phyloP scores from a whole-genome alignment of 1,140 invertebrate genomes.

The Drosophila kepulauana region DNA sequence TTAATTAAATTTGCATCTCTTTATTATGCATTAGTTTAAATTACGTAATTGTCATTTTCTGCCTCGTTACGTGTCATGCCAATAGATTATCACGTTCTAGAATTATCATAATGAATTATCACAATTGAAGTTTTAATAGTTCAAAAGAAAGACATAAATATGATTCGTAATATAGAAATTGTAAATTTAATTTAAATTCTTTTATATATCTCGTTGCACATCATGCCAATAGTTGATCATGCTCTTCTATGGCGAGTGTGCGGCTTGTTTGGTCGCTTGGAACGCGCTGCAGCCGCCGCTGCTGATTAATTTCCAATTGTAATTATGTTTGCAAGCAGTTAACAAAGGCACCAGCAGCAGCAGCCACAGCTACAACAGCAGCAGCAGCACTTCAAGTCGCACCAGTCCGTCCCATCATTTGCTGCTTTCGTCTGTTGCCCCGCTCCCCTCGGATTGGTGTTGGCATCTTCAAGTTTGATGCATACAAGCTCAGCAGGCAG shows the following conservation, averaged over 20 bases:
- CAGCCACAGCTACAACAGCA: constrained; percentile 17
- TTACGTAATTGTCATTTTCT: no score
- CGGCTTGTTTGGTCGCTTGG: constrained; percentile 22
- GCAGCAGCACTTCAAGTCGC: constrained; percentile 6
- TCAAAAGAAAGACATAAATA: no score
- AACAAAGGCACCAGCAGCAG: constrained; percentile 26
- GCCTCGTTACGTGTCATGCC: no score
- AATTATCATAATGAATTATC: no score
- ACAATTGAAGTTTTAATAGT: no score
- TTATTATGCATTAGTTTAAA: no score
- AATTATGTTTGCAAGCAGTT: constrained; percentile 36
- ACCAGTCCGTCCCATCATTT: constrained; percentile 5
- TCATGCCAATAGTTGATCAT: background rate
- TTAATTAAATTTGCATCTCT: no score
- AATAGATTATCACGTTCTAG: no score
- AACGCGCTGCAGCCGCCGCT: constrained; percentile 22
- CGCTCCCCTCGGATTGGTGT: background rate
- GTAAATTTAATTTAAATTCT: no score
- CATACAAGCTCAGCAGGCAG: constrained; percentile 1
- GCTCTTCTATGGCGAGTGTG: background rate
- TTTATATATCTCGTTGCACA: no score
- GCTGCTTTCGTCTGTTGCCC: background rate
- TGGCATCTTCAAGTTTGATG: background rate
- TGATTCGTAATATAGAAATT: no score
- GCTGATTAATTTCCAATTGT: constrained; percentile 51